A percentile compares a stretch with the other conserved stretches of the same genome.
Conservation (phyloP, 2,113 vertebrate genomes). For the Mola mola region DNA sequence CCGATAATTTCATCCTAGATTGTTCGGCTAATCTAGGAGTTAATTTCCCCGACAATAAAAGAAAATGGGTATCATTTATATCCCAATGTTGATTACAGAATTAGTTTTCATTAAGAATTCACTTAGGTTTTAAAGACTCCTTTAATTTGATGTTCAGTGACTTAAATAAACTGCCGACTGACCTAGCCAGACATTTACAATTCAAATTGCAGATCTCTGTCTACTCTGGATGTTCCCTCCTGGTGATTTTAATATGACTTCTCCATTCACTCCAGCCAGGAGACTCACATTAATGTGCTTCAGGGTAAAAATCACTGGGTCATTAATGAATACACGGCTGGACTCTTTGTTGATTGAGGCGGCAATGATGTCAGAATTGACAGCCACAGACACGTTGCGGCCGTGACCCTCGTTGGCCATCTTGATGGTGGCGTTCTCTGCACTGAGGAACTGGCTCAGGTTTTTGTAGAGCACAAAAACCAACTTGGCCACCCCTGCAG, state of each 20-base stretch:
- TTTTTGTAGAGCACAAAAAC: constrained; percentile 98
- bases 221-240: constrained; percentile 70
- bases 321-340: constrained; percentile 95
- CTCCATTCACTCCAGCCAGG: constrained; percentile 69
- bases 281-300: constrained; percentile 96
- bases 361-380: constrained; percentile 97
- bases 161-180: constrained; percentile 92
- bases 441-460: constrained; percentile 95
- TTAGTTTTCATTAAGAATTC: constrained; percentile 99
- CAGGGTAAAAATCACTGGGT: constrained; percentile 96
- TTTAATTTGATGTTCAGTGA: constrained; percentile 96
- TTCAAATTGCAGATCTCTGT: constrained; percentile 84
- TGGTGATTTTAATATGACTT: constrained; percentile 79
- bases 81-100: constrained; percentile 97
- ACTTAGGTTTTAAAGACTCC: constrained; percentile 94
- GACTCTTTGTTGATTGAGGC: constrained; percentile 99
- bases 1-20: constrained; percentile 84
- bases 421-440: constrained; percentile 95
- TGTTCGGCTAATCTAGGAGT: constrained; percentile 91
- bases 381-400: constrained; percentile 91
- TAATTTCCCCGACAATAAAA: constrained; percentile 92
- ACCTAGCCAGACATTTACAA: constrained; percentile 89
- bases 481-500: constrained; percentile 92
- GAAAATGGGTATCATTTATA: constrained; percentile 94
- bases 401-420: constrained; percentile 86